Base-by-base conservation (phyloP, 1,140 invertebrate genomes). In the Campoletis sonorensis region DNA sequence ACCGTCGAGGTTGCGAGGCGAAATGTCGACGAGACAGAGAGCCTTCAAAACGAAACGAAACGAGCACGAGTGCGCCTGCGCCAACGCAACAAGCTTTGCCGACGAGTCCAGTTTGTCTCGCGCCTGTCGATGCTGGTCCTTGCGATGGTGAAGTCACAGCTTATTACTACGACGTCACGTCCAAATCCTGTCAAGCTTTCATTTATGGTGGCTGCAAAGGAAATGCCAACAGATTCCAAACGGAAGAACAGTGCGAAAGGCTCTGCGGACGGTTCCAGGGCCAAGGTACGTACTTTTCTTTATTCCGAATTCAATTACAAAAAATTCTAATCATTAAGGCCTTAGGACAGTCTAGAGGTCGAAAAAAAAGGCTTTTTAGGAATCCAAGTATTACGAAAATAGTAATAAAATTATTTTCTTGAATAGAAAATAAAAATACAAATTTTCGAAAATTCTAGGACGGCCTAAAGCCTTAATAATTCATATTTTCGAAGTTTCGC, bases 131-230 rank as follows among this genome's bases (percentile, higher is more conserved):
- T 81, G 89, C 93, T 5, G 97, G 97, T 49, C 94, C 95, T 75
- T 98, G 97, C 84, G 89, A 93, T 26, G 93, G 93, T 1, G 93
- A 93, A 27, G 91, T 94, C 61, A 93, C 93, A 0, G 93, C 94
- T 26, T 98, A 95, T 93, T 97, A 96, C 92, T 98, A 95, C 89
- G 95, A 98, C 87, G 85, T 89, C 0, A 87, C 90, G 0, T 90
- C 88, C 1, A 91, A 92, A 54, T 89, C 86, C 11, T 98, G 97
- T 87, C 92, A 94, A 40, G 93, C 94, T 23, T 98, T 98, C 88
- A 91, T 94, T 7, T 98, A 97, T 87, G 94, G 95, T 11, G 97
- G 97, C 11, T 98, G 97, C 88, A 95, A 94, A 70, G 97, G 97
- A 67, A 98, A 97, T 87, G 94, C 94, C 21, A 98, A 98, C 88